phyloP scores from a whole-genome alignment of 2,113 vertebrate species.

The Pristiophorus japonicus region DNA sequence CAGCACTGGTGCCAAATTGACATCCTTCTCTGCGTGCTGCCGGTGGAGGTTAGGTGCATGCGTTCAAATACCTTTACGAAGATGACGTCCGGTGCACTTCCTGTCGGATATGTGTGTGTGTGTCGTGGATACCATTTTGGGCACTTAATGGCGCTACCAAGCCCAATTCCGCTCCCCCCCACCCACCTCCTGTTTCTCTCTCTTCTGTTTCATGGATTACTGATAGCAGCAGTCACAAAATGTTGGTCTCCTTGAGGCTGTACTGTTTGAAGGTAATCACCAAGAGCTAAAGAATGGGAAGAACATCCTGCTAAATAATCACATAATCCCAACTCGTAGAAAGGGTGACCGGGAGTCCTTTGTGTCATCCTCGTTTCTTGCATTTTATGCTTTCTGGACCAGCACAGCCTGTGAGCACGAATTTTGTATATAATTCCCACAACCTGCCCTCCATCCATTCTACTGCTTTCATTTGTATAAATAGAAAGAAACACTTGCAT shows the following conservation, averaged over 20 bases:
- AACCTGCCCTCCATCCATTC: neutral
- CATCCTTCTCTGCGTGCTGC: neutral
- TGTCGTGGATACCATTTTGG: neutral
- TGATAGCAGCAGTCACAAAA: neutral
- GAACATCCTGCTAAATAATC: neutral
- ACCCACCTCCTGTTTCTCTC: neutral
- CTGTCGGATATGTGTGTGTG: too few relatives aligned
- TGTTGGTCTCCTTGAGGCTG: neutral
- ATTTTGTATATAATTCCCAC: neutral
- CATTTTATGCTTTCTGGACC: neutral
- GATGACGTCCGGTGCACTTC: too few relatives aligned
- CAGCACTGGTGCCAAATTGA: neutral
- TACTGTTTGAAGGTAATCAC: neutral
- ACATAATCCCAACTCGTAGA: neutral
- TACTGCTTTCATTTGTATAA: neutral
- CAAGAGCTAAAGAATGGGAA: neutral
- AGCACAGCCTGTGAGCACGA: neutral
- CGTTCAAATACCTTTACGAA: neutral
- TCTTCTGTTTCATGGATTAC: neutral
- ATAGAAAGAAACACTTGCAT: too few relatives aligned
- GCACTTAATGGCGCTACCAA: neutral
- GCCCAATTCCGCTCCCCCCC: neutral
- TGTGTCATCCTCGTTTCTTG: neutral
- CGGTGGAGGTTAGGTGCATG: neutral
- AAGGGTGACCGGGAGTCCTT: neutral